phyloP scores from a whole-genome alignment of 2,797 vertebrate genomes.

The Sparus aurata region DNA sequence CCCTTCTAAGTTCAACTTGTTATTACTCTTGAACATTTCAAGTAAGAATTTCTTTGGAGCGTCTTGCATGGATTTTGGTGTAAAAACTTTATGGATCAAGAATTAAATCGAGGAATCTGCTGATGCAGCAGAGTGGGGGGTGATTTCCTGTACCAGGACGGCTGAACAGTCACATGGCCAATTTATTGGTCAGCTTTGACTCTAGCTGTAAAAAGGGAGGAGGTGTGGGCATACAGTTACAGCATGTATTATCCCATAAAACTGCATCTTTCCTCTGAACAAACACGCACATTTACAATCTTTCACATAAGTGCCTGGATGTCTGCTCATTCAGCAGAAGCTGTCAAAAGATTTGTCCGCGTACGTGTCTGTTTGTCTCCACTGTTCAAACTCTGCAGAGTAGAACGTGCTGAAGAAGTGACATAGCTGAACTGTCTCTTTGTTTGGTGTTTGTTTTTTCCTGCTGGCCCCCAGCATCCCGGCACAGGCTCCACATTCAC shows the following conservation, averaged over 20 bases:
- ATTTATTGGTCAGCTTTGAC: slow-evolving; percentile 44
- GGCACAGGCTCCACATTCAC: slow-evolving; percentile 47
- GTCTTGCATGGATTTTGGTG: slow-evolving; percentile 12
- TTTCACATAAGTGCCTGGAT: not conserved
- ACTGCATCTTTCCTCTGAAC: not conserved
- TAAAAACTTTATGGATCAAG: slow-evolving; percentile 14
- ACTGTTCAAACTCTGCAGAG: not conserved
- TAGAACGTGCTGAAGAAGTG: slow-evolving; percentile 6
- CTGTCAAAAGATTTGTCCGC: not conserved
- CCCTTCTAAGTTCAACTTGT: not conserved
- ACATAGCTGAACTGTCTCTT: slow-evolving; percentile 45
- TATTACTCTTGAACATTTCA: not conserved
- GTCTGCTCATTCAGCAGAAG: not conserved
- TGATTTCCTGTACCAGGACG: not conserved
- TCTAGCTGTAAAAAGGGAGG: not conserved
- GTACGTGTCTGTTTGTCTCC: not conserved
- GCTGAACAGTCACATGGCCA: slow-evolving; percentile 34
- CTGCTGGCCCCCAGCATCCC: not conserved
- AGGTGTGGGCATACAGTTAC: not conserved
- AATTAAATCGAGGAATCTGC: slow-evolving; percentile 45
- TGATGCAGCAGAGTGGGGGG: slow-evolving; percentile 4
- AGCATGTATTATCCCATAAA: not conserved
- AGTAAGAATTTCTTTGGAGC: not conserved
- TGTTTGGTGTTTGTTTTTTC: slow-evolving; percentile 50
- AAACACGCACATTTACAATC: not conserved